Percentiles rank a stretch among this genome's conserved stretches.
Evolutionary conservation across 2,888 invertebrate species (phyloP).

Genomic region (Hirtodrosophila confusa): DNA sequence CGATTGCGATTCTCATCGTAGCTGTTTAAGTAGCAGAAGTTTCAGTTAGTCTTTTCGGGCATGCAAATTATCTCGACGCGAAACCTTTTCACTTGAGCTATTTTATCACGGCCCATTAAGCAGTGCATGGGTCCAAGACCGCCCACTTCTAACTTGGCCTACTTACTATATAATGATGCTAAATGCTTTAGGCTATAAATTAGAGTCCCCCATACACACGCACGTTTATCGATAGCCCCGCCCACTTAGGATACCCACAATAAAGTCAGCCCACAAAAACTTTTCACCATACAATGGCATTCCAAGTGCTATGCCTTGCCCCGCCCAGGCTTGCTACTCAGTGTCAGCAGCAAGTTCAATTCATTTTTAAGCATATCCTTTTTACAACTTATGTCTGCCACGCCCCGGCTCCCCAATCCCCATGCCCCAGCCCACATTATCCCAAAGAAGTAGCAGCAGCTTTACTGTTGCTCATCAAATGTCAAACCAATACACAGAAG

Average conservation of each 20-base stretch:
- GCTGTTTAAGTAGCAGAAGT: conserved; percentile 54
- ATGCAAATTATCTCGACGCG: conserved; percentile 64
- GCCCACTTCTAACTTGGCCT: conserved; percentile 43
- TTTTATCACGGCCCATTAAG: conserved; percentile 73
- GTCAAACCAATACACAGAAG: conserved; percentile 78
- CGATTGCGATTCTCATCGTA: conserved; percentile 85
- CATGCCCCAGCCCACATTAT: background rate
- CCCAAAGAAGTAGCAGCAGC: conserved; percentile 9
- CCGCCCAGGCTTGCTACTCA: conserved; percentile 26
- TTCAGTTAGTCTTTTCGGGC: conserved; percentile 9
- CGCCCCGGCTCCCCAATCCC: conserved; percentile 3
- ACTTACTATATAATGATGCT: conserved; percentile 61
- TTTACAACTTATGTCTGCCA: conserved; percentile 47
- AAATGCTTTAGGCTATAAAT: conserved; percentile 73
- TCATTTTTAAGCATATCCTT: conserved; percentile 73
- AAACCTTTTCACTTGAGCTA: conserved; percentile 69
- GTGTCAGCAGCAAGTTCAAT: conserved; percentile 73
- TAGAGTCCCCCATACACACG: conserved; percentile 35
- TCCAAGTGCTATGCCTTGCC: conserved; percentile 1
- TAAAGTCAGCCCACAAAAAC: conserved; percentile 26
- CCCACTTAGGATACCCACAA: conserved; percentile 39
- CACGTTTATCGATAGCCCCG: conserved; percentile 29
- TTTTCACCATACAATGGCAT: conserved; percentile 22
- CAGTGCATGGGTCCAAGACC: conserved; percentile 63
- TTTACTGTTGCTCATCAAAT: conserved; percentile 75